Evolutionary conservation across 1,140 invertebrate species (phyloP), one percentile per base, ranked within the genome.

Genomic region (Cydia splendana): DNA sequence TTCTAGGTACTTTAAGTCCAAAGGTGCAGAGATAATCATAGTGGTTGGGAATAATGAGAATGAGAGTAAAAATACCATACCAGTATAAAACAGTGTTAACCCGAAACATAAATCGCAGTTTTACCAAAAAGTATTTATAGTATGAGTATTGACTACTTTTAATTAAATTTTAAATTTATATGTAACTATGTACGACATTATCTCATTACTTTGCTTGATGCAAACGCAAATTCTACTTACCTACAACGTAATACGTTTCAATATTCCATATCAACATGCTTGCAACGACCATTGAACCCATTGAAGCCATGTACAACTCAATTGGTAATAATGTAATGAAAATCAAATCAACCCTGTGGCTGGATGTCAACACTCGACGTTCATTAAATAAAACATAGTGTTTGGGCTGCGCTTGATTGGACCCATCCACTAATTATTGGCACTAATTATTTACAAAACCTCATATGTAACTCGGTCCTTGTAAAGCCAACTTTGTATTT

Each of bases 381-480:
- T 67, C 65, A 67, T 38, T 67, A 34, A 67, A 67, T 67, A 34
- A 67, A 67, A 67, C 30, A 38, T 67, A 34, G 65, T 67, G 65
- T 67, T 67, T 67, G 65, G 24, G 28, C 24, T 5, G 24, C 28
- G 65, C 65, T 67, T 67, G 65, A 67, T 67, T 67, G 30, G 30
- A 67, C 28, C 65, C 13, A n/a, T 34, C n/a, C 15, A 34, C 28
- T 67, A 67, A 67, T 67, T 67, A 67, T 67, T 67, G 65, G 28
- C 57, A 24, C 18, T 62, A n/a, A 42, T 42, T 10, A 57, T 57
- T 57, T 18, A 57, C 53, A 18, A 57, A 57, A 57, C 53, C 15
- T 57, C 53, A 57, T 18, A 57, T 18, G 48, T n/a, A n/a, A 15
- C 4, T 4, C 48, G 9, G n/a, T 6, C 12, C 18, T 57, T 18